Evolutionary conservation across 2,888 invertebrate genomes (phyloP), one percentile per base, ranked within the genome.

Genomic region (Bembecia ichneumoniformis): DNA sequence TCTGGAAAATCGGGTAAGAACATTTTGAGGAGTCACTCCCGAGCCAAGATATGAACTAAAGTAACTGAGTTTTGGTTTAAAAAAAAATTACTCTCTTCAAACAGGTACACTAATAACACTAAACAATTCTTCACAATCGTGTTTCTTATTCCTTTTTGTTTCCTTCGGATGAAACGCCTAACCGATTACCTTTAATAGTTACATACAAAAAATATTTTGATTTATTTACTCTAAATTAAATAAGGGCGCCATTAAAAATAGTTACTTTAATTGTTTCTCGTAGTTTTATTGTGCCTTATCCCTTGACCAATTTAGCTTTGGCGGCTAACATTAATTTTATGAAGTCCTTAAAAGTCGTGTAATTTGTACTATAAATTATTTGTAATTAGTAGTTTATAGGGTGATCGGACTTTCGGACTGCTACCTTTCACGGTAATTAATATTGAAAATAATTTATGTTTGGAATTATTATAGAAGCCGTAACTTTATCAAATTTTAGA

Each of bases 1-100:
- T 92, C 92, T 76, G 93, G 93, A 74, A 93, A 93, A 87, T 92
- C 93, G 66, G 93, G 93, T 93, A 81, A 90, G 90, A 75, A 62
- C 66, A 58, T 56, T 57, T 52, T 49, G 50, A 57, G 3, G 5
- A 60, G 61, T 62, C 55, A 57, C 58, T 58, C 60, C n/a, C n/a
- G 15, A 45, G 13, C 10, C 9, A 14, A 43, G 7, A 1, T 14
- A 7, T 14, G 9, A 11, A 62, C 60, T 28, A n/a, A n/a, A n/a
- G n/a, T n/a, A 28, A 28, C 9, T 9, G 28, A 28, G 9, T 9
- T 28, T 28, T 28, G 5, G 5, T 28, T 28, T 20, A 28, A 28
- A 28, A 28, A 28, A 28, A 4, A 0, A 28, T 28, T 2, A 59
- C 15, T 45, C 17, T 9, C 43, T 20, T 34, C 13, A 28, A 49